These are phyloP conservation scores for Gila robusta DNA, from an alignment of 2,797 vertebrate species.

Conservation along the genomic window DNA sequence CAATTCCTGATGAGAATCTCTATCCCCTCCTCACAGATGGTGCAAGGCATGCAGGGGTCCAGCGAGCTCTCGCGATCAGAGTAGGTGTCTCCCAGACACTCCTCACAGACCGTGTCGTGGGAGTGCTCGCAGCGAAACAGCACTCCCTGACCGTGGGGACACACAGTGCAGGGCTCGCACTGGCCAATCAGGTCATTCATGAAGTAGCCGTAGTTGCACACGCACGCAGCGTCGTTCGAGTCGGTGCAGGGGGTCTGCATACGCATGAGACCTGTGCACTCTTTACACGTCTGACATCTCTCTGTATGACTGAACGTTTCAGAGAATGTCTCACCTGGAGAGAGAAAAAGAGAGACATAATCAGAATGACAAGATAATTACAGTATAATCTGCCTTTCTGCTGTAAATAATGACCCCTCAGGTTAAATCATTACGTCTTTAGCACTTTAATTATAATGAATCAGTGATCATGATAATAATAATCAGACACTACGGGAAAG, in stretches of 20 bases:
- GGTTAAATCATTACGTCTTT: slow-evolving; percentile 11
- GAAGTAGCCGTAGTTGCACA: slow-evolving; percentile 89
- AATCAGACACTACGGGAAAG: neutral
- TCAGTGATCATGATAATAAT: slow-evolving; percentile 6
- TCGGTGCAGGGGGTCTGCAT: slow-evolving; percentile 94
- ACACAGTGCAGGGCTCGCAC: slow-evolving; percentile 85
- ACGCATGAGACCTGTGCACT: slow-evolving; percentile 88
- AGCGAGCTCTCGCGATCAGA: slow-evolving; percentile 91
- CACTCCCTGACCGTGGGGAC: slow-evolving; percentile 86
- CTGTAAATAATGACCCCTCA: neutral
- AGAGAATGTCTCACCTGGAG: slow-evolving; percentile 91
- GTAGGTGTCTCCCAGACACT: slow-evolving; percentile 87
- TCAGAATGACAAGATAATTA: slow-evolving; percentile 32
- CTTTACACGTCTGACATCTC: slow-evolving; percentile 85
- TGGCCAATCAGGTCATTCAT: slow-evolving; percentile 59
- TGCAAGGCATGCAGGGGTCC: slow-evolving; percentile 96
- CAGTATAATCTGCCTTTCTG: neutral
- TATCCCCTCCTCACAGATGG: slow-evolving; percentile 88
- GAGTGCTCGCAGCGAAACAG: slow-evolving; percentile 79
- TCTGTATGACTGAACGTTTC: slow-evolving; percentile 89
- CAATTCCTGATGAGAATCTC: slow-evolving; percentile 80
- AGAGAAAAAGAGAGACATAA: neutral
- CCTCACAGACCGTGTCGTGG: slow-evolving; percentile 90
- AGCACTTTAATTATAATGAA: slow-evolving; percentile 19
- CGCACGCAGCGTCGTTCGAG: slow-evolving; percentile 89